Percentiles rank a stretch among this genome's conserved stretches.
Evolutionary conservation across 2,113 vertebrate genomes (phyloP).

Genomic region (Cephalopholis sonnerati): DNA sequence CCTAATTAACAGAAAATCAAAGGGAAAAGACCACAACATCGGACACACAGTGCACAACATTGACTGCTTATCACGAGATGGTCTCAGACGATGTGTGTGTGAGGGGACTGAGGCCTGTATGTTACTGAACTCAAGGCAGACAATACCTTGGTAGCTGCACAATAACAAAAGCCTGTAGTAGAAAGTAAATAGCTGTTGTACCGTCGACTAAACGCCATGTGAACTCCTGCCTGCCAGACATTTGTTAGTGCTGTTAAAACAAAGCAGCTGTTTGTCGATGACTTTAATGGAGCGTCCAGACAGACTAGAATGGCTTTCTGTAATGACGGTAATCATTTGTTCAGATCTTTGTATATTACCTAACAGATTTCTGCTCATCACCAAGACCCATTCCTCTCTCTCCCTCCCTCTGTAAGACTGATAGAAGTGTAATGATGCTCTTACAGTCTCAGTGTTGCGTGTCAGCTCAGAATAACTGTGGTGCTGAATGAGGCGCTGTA

Average conservation of each 20-base stretch:
- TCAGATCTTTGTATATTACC: conserved; percentile 43
- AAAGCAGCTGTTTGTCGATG: conserved; percentile 22
- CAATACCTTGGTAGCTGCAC: background rate
- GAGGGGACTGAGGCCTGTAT: background rate
- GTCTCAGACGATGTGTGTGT: background rate
- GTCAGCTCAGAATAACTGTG: conserved; percentile 7
- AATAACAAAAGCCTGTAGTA: background rate
- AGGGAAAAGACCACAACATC: background rate
- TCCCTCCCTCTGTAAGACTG: background rate
- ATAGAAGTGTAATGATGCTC: conserved; percentile 15
- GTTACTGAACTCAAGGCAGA: background rate
- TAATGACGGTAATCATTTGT: conserved; percentile 41
- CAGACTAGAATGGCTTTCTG: conserved; percentile 9
- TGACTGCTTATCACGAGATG: background rate
- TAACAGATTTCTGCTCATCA: conserved; percentile 28
- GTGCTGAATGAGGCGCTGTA: background rate
- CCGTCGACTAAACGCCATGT: background rate
- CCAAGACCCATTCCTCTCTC: background rate
- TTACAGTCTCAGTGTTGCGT: conserved; percentile 21
- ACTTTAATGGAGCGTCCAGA: conserved; percentile 47
- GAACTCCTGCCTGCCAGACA: background rate
- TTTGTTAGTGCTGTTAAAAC: conserved; percentile 21
- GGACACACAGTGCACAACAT: background rate
- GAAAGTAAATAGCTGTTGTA: background rate
- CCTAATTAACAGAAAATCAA: conserved; percentile 10